phyloP scores from a whole-genome alignment of 2,113 vertebrate species.

The Pimephales promelas region DNA sequence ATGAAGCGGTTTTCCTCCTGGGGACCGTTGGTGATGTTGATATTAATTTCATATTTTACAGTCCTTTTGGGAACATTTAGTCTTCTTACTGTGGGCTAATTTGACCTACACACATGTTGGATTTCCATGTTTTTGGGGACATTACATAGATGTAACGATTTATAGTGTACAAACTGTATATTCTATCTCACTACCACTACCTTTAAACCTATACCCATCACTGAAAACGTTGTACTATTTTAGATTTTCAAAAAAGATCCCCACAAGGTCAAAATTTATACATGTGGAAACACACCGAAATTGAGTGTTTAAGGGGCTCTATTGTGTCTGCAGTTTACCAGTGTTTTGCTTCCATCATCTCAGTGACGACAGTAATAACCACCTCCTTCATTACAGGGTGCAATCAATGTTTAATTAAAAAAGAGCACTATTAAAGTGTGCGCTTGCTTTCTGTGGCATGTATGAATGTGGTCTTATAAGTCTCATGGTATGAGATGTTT shows the following conservation, averaged over 20 bases:
- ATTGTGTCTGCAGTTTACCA: neutral
- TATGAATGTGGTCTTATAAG: neutral
- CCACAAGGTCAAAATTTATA: too few relatives aligned
- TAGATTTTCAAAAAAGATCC: too few relatives aligned
- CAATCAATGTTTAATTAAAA: conserved; percentile 18
- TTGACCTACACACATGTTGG: neutral
- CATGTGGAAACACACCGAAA: neutral
- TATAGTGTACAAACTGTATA: too few relatives aligned
- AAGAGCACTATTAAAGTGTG: neutral
- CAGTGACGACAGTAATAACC: neutral
- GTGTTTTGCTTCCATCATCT: conserved; percentile 18
- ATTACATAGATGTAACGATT: too few relatives aligned
- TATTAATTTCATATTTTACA: neutral
- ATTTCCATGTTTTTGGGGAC: too few relatives aligned
- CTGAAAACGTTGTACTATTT: too few relatives aligned
- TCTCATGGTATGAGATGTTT: neutral
- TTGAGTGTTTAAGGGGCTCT: neutral
- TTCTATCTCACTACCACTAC: too few relatives aligned
- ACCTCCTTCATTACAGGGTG: conserved; percentile 2
- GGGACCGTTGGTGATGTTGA: neutral
- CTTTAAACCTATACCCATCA: too few relatives aligned
- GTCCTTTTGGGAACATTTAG: neutral
- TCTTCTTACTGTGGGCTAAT: neutral
- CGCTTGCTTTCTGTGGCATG: neutral
- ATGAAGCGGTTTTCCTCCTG: neutral